Conservation (phyloP, 1,140 invertebrate genomes). For the Drosophila lowei region DNA sequence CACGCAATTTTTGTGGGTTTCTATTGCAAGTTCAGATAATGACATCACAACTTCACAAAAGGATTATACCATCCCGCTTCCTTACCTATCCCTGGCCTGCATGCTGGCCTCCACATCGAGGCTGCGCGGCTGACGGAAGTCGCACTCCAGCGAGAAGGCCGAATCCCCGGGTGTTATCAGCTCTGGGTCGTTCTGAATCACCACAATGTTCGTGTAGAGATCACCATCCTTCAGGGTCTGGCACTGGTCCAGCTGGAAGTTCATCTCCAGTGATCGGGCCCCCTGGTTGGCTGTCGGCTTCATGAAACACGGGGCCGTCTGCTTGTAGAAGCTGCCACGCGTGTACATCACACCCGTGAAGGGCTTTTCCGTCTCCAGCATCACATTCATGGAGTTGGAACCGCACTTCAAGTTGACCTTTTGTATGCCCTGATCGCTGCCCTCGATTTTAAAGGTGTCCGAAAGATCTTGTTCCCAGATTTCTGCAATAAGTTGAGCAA, state of each 20-base stretch:
- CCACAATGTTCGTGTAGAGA: conserved; percentile 85
- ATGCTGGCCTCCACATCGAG: conserved; percentile 84
- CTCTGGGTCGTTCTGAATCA: conserved; percentile 87
- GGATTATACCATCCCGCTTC: conserved; percentile 5
- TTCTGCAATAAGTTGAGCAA: conserved; percentile 66
- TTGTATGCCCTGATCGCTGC: conserved; percentile 85
- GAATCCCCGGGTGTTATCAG: conserved; percentile 86
- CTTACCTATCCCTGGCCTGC: conserved; percentile 82
- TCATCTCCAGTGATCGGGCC: conserved; percentile 84
- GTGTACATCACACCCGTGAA: conserved; percentile 87
- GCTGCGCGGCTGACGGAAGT: conserved; percentile 84
- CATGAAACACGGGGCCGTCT: conserved; percentile 85
- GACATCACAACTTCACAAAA: conserved; percentile 28
- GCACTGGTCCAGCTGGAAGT: conserved; percentile 85
- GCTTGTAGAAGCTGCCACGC: conserved; percentile 85
- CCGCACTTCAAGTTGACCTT: conserved; percentile 84
- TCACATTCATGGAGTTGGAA: conserved; percentile 84
- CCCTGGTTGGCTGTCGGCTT: conserved; percentile 80
- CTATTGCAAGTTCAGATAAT: conserved; percentile 65
- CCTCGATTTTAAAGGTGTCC: conserved; percentile 85
- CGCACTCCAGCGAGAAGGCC: conserved; percentile 86
- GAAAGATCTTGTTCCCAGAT: conserved; percentile 85
- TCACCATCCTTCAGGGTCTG: conserved; percentile 84
- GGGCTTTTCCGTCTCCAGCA: conserved; percentile 84
- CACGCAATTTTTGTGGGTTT: conserved; percentile 83